A percentile compares a stretch with the other conserved stretches of the same genome.
Conservation (phyloP, 2,888 invertebrate genomes). For the Beris chalybata region DNA sequence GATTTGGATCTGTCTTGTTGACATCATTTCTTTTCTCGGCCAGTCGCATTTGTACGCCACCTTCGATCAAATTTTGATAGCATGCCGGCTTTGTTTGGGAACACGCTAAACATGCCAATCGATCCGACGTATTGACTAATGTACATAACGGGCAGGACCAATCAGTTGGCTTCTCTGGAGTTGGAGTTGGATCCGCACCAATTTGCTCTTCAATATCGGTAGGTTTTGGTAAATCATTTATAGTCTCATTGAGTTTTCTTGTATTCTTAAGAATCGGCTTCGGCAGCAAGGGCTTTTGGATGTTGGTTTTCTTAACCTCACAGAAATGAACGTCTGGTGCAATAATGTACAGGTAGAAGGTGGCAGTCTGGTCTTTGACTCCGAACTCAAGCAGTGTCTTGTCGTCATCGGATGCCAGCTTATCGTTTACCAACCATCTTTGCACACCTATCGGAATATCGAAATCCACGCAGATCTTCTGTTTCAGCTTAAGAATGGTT, state of each 20-base stretch:
- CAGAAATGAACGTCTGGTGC: constrained; percentile 43
- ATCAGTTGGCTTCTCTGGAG: constrained; percentile 47
- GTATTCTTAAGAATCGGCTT: constrained; percentile 46
- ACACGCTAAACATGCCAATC: constrained; percentile 64
- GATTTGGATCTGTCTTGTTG: constrained; percentile 38
- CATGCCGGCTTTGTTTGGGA: constrained; percentile 56
- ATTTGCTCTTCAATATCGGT: not conserved
- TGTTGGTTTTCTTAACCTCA: constrained; percentile 21
- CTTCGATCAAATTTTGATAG: constrained; percentile 41
- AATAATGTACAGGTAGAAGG: constrained; percentile 72
- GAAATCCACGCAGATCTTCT: constrained; percentile 69
- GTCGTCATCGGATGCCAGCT: constrained; percentile 69
- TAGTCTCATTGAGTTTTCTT: constrained; percentile 34
- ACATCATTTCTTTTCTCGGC: constrained; percentile 39
- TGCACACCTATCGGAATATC: constrained; percentile 76
- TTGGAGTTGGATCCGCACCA: constrained; percentile 22
- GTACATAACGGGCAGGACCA: constrained; percentile 67
- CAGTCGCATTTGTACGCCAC: constrained; percentile 14
- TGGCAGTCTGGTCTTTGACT: constrained; percentile 66
- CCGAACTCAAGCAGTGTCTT: constrained; percentile 66
- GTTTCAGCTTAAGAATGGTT: constrained; percentile 69
- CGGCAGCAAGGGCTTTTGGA: constrained; percentile 8
- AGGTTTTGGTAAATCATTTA: not conserved
- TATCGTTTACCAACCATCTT: constrained; percentile 81
- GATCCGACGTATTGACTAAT: constrained; percentile 59